Base-by-base conservation (phyloP, 2,888 invertebrate genomes). In the Trachelus troglodyta region DNA sequence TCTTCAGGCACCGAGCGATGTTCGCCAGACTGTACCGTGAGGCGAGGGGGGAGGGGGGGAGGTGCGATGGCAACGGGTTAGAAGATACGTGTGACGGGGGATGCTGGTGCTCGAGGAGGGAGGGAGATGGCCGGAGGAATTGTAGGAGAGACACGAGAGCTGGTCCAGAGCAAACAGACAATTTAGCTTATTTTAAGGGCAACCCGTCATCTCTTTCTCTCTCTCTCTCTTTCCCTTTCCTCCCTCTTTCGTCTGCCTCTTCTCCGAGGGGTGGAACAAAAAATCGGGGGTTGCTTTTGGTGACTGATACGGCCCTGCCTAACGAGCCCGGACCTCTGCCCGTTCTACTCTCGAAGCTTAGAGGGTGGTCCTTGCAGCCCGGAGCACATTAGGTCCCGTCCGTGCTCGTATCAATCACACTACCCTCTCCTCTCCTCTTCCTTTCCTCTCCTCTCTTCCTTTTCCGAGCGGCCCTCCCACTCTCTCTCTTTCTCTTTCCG, bases 361-460 rank as follows among this genome's bases (percentile, higher is more conserved):
- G 84, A 82, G 86, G 86, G 87, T 74, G 74, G 74, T 74, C 74
- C 74, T 74, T 11, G 74, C 74, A 74, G 74, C 74, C 74, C 35
- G 75, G 83, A 83, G 85, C 86, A 87, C 90, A 90, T 90, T 90
- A 89, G 88, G 87, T 87, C 86, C 84, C 87, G 89, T 89, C 89
- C 89, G 87, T 88, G 78, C 88, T 87, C 89, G 87, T 90, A 90
- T 90, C 90, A 90, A 89, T 90, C 89, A 90, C 89, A 84, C 85
- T 81, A 80, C 85, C 83, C 75, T 30, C 74, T n/a, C 74, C 12
- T 71, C 73, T 40, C 78, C 69, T 68, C 68, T 31, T 31, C 83
- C 75, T 30, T 34, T n/a, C 74, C 12, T 71, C 73, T 56, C 34
- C 71, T 76, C 80, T 40, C 78, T 79, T 81, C 84, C 75, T 79